Percentiles rank a stretch among this genome's conserved stretches.
These are phyloP conservation scores for Bucco capensis DNA, from an alignment of 2,113 vertebrate genomes.

Conservation along the genomic window DNA sequence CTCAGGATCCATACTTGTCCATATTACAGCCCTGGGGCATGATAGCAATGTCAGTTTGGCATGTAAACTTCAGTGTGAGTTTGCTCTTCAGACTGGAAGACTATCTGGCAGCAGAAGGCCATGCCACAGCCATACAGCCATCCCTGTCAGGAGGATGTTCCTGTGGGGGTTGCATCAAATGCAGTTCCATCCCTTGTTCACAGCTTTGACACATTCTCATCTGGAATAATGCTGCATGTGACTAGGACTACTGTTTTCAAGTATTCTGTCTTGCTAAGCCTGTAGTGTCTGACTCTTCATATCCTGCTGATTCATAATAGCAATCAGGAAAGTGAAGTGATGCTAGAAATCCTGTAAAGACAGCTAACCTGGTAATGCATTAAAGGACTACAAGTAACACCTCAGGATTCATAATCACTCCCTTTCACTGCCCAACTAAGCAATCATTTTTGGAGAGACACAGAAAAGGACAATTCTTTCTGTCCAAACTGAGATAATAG, in stretches of 20 bases:
- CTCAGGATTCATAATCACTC: background rate
- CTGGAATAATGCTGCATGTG: background rate
- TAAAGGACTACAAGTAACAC: background rate
- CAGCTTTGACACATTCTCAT: background rate
- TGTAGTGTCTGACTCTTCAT: background rate
- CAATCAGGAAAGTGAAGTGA: background rate
- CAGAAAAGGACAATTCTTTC: background rate
- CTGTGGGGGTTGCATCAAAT: rapidly evolving
- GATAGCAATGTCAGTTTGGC: background rate
- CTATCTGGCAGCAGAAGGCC: background rate
- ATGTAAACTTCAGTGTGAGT: rapidly evolving
- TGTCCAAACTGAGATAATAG: background rate
- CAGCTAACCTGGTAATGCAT: background rate
- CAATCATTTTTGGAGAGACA: background rate
- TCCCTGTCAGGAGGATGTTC: background rate
- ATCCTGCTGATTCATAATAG: background rate
- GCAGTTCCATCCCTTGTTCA: background rate
- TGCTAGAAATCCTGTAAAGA: background rate
- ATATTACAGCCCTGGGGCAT: background rate
- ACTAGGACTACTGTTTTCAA: background rate
- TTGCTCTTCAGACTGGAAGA: background rate
- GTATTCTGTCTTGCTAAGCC: background rate
- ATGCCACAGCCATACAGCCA: rapidly evolving
- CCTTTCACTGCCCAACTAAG: background rate
- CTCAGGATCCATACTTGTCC: background rate